Evolutionary conservation across 2,888 invertebrate genomes (phyloP), one percentile per base, ranked within the genome.

Genomic region (Furcula furcula): DNA sequence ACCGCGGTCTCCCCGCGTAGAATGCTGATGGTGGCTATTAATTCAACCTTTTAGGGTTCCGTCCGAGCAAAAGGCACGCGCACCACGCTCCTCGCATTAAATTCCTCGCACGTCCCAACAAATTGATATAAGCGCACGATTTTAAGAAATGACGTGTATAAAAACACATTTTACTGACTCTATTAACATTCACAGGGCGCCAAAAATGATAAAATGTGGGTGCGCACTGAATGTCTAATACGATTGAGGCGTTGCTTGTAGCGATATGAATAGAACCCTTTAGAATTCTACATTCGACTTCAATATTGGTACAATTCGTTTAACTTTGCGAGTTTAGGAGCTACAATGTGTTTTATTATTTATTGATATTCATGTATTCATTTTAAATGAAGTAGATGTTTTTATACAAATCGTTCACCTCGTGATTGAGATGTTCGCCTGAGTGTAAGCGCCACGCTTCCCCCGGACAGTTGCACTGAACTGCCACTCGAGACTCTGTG

Each of bases 111-210:
- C 82, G 80, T 71, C 39, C 53, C 40, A 55, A 60, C 61, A 79
- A 76, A 80, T 78, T 81, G 75, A 77, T 81, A 81, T 74, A 67
- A 66, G 60, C 56, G 65, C 75, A 78, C 78, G 76, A 71, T 75
- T 80, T 79, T 76, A 73, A 76, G 73, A 76, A 76, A 71, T 67
- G 65, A 74, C 65, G 72, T 76, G 72, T 73, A 70, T 68, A 70
- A 75, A 68, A 72, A 72, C 66, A 74, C 66, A 65, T 76, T 76
- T 67, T 61, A 66, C 42, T 48, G 57, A 61, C 48, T 54, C 58
- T 60, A 73, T 73, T 73, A 73, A 56, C 63, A 65, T 65, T 67
- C 68, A 55, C 57, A 16, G 48, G 45, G 53, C 55, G 48, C 55
- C 56, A 43, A 65, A 72, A 69, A 76, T 76, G 72, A 71, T 74